Base-by-base conservation (phyloP, 2,113 vertebrate species). In the Chamaetylas fuelleborni region DNA sequence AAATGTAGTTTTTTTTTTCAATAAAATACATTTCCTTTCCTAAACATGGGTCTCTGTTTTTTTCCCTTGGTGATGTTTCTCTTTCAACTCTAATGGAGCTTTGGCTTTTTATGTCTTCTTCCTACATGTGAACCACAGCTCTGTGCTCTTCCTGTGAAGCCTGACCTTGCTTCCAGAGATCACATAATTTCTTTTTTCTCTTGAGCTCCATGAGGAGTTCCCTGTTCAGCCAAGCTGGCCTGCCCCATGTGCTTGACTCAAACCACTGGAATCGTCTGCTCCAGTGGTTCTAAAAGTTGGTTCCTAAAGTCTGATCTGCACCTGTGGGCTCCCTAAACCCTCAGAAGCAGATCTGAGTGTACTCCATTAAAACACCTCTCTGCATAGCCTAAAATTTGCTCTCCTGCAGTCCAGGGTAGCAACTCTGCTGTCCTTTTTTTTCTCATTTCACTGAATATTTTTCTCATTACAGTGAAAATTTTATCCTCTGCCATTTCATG, bases 1-100 rank as follows among this genome's bases (percentile, higher is more conserved):
- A 95, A 95, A 94, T 87, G 87, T 95, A 93, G 64, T 65, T 88
- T 90, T 93, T 93, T 93, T 86, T 86, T 89, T 90, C 97, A 97
- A 95, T 96, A 97, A 97, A 97, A 89, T 40, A 91, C 43, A 88
- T 95, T 81, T 97, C 66, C 92, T 95, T 96, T 96, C 78, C 86
- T 95, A 96, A 80, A 56, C 11, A 1, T 38, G 16, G 6, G 8
- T 42, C 29, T 60, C n/a, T 61, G 36, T 0, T 15, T n/a, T 34
- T 51, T 64, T 33, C 2, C 8, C 20, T 36, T 31, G 40, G 8
- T 58, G 58, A 16, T 57, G 42, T 74, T 86, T 71, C 33, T 69
- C 29, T 85, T 92, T 43, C 16, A 62, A 1, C 20, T 64, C 28
- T 34, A 26, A 51, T 28, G 31, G 29, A 76, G 14, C 19, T 87